Evolutionary conservation across 2,113 vertebrate genomes (phyloP).

Genomic region (Lipophrys pholis): DNA sequence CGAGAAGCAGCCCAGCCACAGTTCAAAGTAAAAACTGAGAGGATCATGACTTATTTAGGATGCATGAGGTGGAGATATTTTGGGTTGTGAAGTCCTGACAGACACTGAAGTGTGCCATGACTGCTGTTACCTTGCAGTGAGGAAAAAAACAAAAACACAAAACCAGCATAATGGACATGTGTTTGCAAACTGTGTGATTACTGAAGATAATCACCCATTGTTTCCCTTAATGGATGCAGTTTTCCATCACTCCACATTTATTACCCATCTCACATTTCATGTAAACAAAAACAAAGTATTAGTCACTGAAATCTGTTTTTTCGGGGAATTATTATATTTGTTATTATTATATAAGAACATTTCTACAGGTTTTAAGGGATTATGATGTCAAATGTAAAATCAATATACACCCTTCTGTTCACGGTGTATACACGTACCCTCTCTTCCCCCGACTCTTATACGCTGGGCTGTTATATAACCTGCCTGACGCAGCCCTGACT

Average conservation of each 20-base stretch:
- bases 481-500: slow-evolving; percentile 79
- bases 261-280: neutral
- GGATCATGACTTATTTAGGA: slow-evolving; percentile 67
- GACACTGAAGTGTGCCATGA: slow-evolving; percentile 20
- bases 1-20: neutral
- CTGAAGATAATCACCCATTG: neutral
- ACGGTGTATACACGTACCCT: slow-evolving; percentile 5
- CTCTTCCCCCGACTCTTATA: slow-evolving; percentile 32
- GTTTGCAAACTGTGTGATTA: neutral
- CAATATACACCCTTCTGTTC: slow-evolving; percentile 22
- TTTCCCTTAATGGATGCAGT: neutral
- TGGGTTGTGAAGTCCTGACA: slow-evolving; percentile 31
- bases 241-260: too few relatives aligned
- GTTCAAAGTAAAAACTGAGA: neutral
- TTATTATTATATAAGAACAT: slow-evolving; percentile 18
- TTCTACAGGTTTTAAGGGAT: slow-evolving; percentile 23
- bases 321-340: neutral
- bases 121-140: slow-evolving; percentile 26
- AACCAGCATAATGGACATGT: slow-evolving; percentile 10
- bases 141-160: slow-evolving; percentile 18
- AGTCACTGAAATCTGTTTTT: slow-evolving; percentile 4
- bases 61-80: slow-evolving; percentile 50
- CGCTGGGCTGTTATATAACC: slow-evolving; percentile 75
- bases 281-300: slow-evolving; percentile 8
- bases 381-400: slow-evolving; percentile 13